Conservation (phyloP, 2,888 invertebrate species). For the Thelaira solivaga region DNA sequence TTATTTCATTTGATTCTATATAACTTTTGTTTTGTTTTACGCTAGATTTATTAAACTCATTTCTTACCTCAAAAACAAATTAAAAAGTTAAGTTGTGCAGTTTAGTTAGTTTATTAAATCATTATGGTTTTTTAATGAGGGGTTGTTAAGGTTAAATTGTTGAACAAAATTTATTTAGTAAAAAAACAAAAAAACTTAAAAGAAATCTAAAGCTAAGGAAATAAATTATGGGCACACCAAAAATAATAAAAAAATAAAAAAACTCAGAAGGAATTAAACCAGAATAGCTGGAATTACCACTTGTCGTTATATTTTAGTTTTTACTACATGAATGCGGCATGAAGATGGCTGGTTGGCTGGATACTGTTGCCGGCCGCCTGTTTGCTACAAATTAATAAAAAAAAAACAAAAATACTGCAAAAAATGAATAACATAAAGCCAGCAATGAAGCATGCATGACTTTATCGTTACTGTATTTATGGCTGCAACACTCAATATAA, state of each 20-base stretch:
- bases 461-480: slow-evolving; percentile 18
- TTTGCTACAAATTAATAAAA: slow-evolving; percentile 2
- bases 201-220: slow-evolving; percentile 2
- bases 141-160: not conserved
- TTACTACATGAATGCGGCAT: slow-evolving; percentile 22
- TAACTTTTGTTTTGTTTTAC: too few species aligned
- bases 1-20: too few species aligned
- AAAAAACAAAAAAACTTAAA: slow-evolving; percentile 4
- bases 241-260: slow-evolving; percentile 23
- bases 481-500: slow-evolving; percentile 24
- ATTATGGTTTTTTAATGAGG: too few species aligned
- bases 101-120: too few species aligned
- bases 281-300: slow-evolving; percentile 71
- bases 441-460: slow-evolving; percentile 45
- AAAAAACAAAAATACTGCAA: not conserved
- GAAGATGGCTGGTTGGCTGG: slow-evolving; percentile 23
- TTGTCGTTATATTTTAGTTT: slow-evolving; percentile 64
- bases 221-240: slow-evolving; percentile 38
- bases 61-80: too few species aligned
- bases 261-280: slow-evolving; percentile 66
- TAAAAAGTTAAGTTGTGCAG: too few species aligned
- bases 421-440: not conserved
- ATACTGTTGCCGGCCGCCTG: slow-evolving; percentile 41
- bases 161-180: not conserved
- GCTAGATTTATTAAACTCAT: too few species aligned